Base-by-base conservation (phyloP, 2,797 vertebrate species). In the Arrhamphus sclerolepis region DNA sequence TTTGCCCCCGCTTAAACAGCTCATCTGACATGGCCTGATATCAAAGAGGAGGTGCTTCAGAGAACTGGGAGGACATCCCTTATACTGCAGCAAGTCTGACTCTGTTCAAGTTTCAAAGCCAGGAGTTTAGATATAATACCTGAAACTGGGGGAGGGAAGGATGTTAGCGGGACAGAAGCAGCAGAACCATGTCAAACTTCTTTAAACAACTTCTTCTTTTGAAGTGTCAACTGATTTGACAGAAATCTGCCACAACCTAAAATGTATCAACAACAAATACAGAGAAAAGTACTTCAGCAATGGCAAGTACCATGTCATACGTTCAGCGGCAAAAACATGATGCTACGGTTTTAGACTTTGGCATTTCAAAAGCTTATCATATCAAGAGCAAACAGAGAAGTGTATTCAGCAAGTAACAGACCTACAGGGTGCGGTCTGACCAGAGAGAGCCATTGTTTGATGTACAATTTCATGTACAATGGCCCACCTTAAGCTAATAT, bases 11-110 rank as follows among this genome's bases (percentile, higher is more conserved):
- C 52, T 70, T 54, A 34, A 74, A 63, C 78, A 49, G 24, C 77
- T 88, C 75, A 72, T 75, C 79, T 71, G 85, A 86, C 83, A 87
- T 92, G 87, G 91, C 75, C 83, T 90, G 89, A 92, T 79, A 85
- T 71, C 54, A 62, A 67, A 66, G 69, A 80, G 90, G 91, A 74
- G 88, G 90, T 54, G 80, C 82, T 48, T 77, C 64, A 69, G 60
- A 31, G 43, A 70, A 50, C 56, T 70, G 67, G 69, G 66, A 79
- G 72, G 70, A 66, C 29, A 46, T 68, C 53, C 64, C 69, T 70
- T 55, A 40, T 70, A 64, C 50, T 58, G 75, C 67, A 72, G 31
- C 47, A 20, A 48, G 51, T 47, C 47, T 10, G 28, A 61, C 47
- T 49, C 51, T 55, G 68, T 55, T 28, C 18, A 55, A 17, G 21